A percentile compares a stretch with the other conserved stretches of the same genome.
Conservation (phyloP, 2,797 vertebrate species). For the Thalassophryne amazonica region DNA sequence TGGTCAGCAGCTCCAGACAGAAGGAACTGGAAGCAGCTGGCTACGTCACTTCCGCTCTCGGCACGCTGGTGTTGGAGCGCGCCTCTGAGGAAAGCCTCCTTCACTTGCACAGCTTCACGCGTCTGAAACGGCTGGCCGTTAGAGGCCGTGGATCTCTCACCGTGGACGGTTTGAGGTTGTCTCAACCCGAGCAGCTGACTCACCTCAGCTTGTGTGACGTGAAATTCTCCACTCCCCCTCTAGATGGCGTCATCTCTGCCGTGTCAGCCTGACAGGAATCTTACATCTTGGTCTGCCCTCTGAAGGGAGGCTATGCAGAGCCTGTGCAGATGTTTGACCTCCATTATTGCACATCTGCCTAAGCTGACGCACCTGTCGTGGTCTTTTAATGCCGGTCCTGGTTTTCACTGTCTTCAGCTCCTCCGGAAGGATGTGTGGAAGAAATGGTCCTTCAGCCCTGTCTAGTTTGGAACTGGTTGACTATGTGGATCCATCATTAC, state of each 20-base stretch:
- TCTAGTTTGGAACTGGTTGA: conserved; percentile 55
- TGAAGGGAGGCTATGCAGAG: neutral
- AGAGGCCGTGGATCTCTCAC: neutral
- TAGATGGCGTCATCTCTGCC: neutral
- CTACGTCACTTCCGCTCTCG: conserved; percentile 38
- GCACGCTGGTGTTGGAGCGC: conserved; percentile 17
- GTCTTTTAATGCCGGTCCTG: neutral
- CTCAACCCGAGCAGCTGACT: conserved; percentile 36
- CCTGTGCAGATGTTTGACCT: neutral
- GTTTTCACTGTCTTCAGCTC: neutral
- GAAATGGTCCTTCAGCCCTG: neutral
- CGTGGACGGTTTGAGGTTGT: neutral
- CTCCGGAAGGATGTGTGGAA: neutral
- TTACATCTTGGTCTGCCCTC: conserved; percentile 53
- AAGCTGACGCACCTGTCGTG: conserved; percentile 55
- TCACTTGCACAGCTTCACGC: conserved; percentile 21
- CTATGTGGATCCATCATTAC: conserved; percentile 6
- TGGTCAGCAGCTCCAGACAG: conserved; percentile 20
- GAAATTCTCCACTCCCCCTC: fast-evolving
- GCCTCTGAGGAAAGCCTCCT: neutral
- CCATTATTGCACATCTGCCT: conserved; percentile 31
- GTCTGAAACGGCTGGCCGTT: conserved; percentile 41
- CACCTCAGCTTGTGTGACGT: conserved; percentile 51
- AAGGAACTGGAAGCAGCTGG: conserved; percentile 33
- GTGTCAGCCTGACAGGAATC: conserved; percentile 36